Evolutionary conservation across 2,113 vertebrate genomes (phyloP), one percentile per base, ranked within the genome.

Genomic region (Gasterosteus aculeatus): DNA sequence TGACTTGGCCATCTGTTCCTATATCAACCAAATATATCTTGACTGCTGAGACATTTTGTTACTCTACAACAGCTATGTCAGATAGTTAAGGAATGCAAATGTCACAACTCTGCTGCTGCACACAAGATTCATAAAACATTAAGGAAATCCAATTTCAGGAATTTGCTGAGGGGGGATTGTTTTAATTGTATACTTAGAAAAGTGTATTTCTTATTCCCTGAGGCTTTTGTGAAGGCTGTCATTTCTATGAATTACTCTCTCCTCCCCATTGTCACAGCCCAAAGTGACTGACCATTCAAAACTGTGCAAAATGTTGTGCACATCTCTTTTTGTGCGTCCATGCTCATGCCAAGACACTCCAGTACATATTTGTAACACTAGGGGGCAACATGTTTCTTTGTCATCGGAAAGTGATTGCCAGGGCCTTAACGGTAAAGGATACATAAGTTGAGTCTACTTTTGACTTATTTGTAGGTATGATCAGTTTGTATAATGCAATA

Each of bases 361-460:
- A 60, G 11, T 71, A 53, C 68, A n/a, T 14, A 57, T 38, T 81
- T 19, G 61, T 8, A 78, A 78, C 93, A 93, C 88, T 82, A 93
- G 93, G 89, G 92, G 92, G 92, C 91, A 93, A 89, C 86, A 59
- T 73, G 31, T 84, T 90, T 84, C 91, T 92, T 72, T 57, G 31
- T 56, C 33, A 65, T 12, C 59, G 70, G n/a, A 63, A 33, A 76
- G 29, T 44, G 29, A 39, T 47, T 69, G 31, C 65, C 47, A 58
- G 54, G 42, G 67, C 62, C 54, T 49, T 80, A 39, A 89, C 67
- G 76, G 81, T 78, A 82, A 79, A 86, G 78, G 62, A 80, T 22
- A 19, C 49, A 69, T 67, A 35, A 72, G 81, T 73, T 35, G 7
- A 86, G 78, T 85, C 67, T 73, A 82, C 49, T 72, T 69, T 59